Evolutionary conservation across 2,888 invertebrate genomes (phyloP), one percentile per base, ranked within the genome.

Genomic region (Amaurobius ferox): DNA sequence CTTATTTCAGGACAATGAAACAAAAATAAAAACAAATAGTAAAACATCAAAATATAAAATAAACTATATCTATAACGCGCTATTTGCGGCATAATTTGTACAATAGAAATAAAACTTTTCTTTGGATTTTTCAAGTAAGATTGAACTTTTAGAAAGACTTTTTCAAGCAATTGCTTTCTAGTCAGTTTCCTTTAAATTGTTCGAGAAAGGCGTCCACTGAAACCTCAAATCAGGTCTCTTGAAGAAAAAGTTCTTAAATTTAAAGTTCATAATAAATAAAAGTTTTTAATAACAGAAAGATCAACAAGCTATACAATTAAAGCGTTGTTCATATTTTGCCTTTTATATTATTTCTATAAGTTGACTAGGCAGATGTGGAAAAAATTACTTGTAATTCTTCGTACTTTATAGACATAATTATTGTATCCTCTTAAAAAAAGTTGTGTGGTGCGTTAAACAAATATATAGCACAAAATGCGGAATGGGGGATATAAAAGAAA

Each of bases 101-200:
- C 83, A 85, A 48, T 66, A 48, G 71, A 68, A 85, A 77, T 77
- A 77, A 77, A 85, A 55, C 74, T 23, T 77, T 68, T 85, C 83
- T 85, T 85, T 85, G 83, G 83, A 72, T 61, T 76, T 32, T 64
- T 78, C 72, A 70, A 29, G 48, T 7, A 6, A 40, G 61, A 77
- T 66, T 68, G 19, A 55, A 62, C 40, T 67, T 72, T 77, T 62
- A 39, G 30, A 72, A 67, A 77, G 68, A 48, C 77, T 30, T 68
- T 29, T 19, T 66, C 0, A 32, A 30, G 32, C 13, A 66, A 32
- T 19, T 9, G 32, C 19, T 66, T 66, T 19, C 30, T n/a, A 32
- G 66, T 66, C 55, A 35, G 35, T 7, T 35, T 35, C 9, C 35
- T 35, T 35, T 35, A 9, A 9, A 9, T 35, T 7, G 5, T 35